Conservation (phyloP, 2,113 vertebrate species). For the Canis aureus region DNA sequence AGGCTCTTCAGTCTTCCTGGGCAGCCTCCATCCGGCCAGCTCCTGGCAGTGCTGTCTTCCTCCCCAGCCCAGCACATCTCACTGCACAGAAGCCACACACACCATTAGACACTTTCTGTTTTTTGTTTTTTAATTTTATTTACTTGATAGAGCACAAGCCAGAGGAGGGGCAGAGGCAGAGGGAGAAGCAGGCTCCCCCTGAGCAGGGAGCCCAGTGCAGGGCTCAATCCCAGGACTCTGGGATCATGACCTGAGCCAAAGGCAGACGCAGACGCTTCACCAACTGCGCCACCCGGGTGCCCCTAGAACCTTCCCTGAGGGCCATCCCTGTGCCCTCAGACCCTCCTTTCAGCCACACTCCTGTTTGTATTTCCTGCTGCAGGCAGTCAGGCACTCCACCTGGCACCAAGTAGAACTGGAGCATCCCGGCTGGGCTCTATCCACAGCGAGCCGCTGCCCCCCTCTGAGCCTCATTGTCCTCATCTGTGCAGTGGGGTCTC, state of each 20-base stretch:
- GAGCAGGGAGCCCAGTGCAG: no score
- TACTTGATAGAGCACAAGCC: no score
- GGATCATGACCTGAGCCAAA: no score
- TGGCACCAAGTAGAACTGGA: not conserved
- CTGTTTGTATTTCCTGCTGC: not conserved
- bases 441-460: not conserved
- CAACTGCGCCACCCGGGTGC: no score
- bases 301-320: not conserved
- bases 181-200: no score
- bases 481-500: not conserved
- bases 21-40: not conserved
- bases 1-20: not conserved
- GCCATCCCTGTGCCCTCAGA: not conserved
- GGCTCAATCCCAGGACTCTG: no score
- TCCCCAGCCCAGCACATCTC: not conserved
- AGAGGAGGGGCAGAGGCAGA: no score
- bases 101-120: not conserved
- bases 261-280: no score
- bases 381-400: not conserved
- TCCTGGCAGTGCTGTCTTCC: not conserved
- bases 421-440: not conserved
- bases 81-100: not conserved
- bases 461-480: not conserved
- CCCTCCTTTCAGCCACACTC: accelerated
- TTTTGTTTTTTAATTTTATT: no score